Conservation (phyloP, 2,797 vertebrate species). For the Acrossocheilus wenchowensis region DNA sequence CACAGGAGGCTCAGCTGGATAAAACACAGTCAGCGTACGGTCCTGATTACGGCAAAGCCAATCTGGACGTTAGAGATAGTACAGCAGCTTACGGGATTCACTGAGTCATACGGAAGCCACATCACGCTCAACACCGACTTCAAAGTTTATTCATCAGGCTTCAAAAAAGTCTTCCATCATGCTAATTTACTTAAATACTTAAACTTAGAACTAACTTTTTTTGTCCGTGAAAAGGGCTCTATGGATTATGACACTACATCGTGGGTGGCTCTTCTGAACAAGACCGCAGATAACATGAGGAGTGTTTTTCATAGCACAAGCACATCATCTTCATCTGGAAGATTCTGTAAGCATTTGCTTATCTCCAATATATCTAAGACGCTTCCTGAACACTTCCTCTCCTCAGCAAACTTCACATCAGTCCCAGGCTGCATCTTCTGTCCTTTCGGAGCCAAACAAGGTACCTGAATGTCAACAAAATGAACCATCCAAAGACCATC, state of each 20-base stretch:
- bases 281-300: background rate
- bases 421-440: conserved; percentile 25
- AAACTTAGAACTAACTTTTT: conserved; percentile 53
- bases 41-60: conserved; percentile 72
- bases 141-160: conserved; percentile 65
- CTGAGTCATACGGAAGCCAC: conserved; percentile 66
- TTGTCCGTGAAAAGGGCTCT: conserved; percentile 51
- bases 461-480: conserved; percentile 40
- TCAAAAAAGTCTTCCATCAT: conserved; percentile 64
- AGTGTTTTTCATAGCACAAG: background rate
- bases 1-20: conserved; percentile 66
- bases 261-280: background rate
- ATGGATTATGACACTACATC: conserved; percentile 60
- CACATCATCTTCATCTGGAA: background rate
- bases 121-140: conserved; percentile 69
- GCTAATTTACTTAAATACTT: conserved; percentile 51
- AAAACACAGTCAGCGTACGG: conserved; percentile 71
- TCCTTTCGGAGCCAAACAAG: conserved; percentile 37
- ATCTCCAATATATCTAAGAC: background rate
- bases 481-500: conserved; percentile 31
- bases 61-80: conserved; percentile 79
- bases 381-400: background rate
- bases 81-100: conserved; percentile 75
- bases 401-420: background rate
- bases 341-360: background rate